These are phyloP conservation scores for Ommatoiulus sabulosus DNA, from an alignment of 2,888 invertebrate genomes.

Conservation along the genomic window DNA sequence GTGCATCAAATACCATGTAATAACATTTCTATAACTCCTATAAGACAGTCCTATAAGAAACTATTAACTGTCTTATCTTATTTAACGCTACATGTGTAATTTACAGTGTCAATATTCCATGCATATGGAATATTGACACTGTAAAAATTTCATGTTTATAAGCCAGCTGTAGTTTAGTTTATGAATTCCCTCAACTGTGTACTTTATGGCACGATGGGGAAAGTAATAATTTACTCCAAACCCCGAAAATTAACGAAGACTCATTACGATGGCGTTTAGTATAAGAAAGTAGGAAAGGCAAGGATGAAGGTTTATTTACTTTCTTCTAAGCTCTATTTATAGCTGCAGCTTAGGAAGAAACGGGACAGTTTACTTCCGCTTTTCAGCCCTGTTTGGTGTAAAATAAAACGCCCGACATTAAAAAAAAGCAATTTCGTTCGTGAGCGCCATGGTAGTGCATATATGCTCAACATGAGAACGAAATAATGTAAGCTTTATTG, in stretches of 20 bases:
- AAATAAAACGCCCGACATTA: conserved; percentile 28
- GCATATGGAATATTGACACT: background rate
- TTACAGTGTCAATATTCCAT: background rate
- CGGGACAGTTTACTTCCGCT: conserved; percentile 31
- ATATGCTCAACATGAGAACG: background rate
- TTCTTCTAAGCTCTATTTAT: conserved; percentile 31
- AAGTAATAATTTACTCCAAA: background rate
- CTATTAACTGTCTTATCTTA: background rate
- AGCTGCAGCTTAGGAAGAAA: conserved; percentile 21
- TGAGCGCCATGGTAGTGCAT: background rate
- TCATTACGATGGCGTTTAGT: background rate
- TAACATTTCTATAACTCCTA: too few species aligned
- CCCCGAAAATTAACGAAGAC: background rate
- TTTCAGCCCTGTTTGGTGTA: background rate
- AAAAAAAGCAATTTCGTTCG: conserved; percentile 15
- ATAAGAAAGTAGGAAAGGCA: background rate
- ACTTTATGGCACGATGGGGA: background rate
- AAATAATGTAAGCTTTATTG: conserved; percentile 31
- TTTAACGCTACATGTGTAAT: background rate
- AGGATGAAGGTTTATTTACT: conserved; percentile 5
- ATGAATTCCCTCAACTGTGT: background rate
- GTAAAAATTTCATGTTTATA: background rate
- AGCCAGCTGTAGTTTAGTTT: background rate
- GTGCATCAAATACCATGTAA: too few species aligned
- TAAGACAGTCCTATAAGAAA: background rate